A percentile compares a stretch with the other conserved stretches of the same genome.
phyloP scores from a whole-genome alignment of 2,888 invertebrate species.

The Erebia epiphron region DNA sequence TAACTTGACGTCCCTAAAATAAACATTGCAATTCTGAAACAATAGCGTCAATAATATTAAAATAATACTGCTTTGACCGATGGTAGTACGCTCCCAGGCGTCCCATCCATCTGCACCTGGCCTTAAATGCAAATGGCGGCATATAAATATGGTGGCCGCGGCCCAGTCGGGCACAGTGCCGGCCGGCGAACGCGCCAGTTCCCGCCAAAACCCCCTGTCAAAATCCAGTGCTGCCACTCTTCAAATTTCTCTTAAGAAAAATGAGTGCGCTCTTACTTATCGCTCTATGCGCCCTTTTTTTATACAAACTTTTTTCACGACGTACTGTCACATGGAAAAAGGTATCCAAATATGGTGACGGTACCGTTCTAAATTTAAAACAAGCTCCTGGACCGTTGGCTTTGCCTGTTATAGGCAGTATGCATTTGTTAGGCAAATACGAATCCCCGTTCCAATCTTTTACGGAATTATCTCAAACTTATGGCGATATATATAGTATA shows the following conservation, averaged over 20 bases:
- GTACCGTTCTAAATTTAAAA: slow-evolving; percentile 50
- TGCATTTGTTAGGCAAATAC: slow-evolving; percentile 85
- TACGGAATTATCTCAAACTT: slow-evolving; percentile 85
- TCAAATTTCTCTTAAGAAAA: slow-evolving; percentile 53
- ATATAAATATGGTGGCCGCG: slow-evolving; percentile 49
- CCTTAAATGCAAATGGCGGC: slow-evolving; percentile 39
- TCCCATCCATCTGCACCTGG: neutral
- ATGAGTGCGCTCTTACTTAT: slow-evolving; percentile 74
- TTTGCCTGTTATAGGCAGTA: slow-evolving; percentile 86
- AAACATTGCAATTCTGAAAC: too few species aligned
- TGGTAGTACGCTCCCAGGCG: neutral
- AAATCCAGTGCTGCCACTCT: slow-evolving; percentile 63
- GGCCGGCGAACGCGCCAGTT: slow-evolving; percentile 52
- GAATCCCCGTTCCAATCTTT: slow-evolving; percentile 89
- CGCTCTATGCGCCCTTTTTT: slow-evolving; percentile 53
- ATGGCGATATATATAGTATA: slow-evolving; percentile 89
- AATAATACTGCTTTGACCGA: too few species aligned
- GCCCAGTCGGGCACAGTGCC: slow-evolving; percentile 46
- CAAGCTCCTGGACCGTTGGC: slow-evolving; percentile 86
- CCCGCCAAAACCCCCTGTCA: slow-evolving; percentile 59
- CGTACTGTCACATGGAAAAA: slow-evolving; percentile 53
- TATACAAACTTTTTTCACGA: slow-evolving; percentile 61
- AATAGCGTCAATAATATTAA: too few species aligned
- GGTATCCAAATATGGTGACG: slow-evolving; percentile 53
- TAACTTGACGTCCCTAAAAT: too few species aligned